These are phyloP conservation scores for Hyaena hyaena DNA, from an alignment of 2,113 vertebrate species.

Conservation along the genomic window DNA sequence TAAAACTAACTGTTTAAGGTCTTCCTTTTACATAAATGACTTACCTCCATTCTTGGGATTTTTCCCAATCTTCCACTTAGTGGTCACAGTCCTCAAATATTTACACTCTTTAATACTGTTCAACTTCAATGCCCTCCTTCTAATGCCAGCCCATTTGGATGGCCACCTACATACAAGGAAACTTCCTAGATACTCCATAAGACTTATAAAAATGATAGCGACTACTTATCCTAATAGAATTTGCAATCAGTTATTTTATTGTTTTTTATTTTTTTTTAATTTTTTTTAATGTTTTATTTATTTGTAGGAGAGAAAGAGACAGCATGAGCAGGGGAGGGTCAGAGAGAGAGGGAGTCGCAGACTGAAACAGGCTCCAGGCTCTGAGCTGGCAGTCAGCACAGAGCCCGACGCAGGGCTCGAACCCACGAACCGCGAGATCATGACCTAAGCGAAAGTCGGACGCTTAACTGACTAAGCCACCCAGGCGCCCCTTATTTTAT, in stretches of 20 bases:
- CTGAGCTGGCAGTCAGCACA: no score
- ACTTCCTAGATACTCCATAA: not conserved
- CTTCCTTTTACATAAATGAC: not conserved
- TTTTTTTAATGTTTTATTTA: no score
- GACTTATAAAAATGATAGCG: not conserved
- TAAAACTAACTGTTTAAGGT: not conserved
- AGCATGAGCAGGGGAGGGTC: no score
- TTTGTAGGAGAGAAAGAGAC: no score
- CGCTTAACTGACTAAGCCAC: no score
- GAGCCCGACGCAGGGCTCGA: no score
- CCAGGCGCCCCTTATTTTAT: no score
- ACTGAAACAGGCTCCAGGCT: no score
- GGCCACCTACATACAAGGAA: not conserved
- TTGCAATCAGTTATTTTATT: not conserved
- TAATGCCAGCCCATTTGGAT: not conserved
- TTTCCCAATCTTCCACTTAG: not conserved
- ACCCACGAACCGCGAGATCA: no score
- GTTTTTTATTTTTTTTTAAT: no score
- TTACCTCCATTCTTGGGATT: not conserved
- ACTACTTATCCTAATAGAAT: not conserved
- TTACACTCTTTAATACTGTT: not conserved
- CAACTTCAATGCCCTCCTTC: not conserved
- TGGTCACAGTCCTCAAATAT: not conserved
- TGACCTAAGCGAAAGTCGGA: no score
- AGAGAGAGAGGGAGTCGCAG: no score